Base-by-base conservation (phyloP, 1,140 invertebrate species). In the Trichoplusia ni region DNA sequence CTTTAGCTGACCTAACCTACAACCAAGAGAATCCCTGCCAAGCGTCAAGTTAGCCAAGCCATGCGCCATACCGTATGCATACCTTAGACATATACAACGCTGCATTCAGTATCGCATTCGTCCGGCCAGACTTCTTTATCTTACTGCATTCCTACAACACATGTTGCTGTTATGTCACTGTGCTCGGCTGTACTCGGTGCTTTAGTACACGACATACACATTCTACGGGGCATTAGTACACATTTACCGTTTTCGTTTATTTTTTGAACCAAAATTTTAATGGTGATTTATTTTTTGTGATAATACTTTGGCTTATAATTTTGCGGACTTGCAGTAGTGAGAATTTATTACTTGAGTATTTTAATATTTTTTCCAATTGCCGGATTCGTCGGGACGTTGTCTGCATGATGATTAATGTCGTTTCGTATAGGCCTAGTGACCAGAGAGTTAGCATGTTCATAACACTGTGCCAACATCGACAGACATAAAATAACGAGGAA, bases 31-130 rank as follows among this genome's bases (percentile, higher is more conserved):
- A 33, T 29, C 49, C 49, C 49, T 13, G 29, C 27, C 56, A 60
- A 74, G 66, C 66, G 60, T 44, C 53, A 54, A 42, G 64, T 79
- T 75, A 77, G 68, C 54, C 21, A 76, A 75, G 61, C 70, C 73
- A 71, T 72, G 64, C 68, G n/a, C 54, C 64, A 68, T 64, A 66
- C 58, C 73, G 68, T 67, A 67, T 65, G 82, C 86, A 82, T 89
- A 90, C 88, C 84, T 90, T 86, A 42, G 90, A 91, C 77, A 91
- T 86, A 86, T 85, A 91, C 75, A 90, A 74, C 67, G 90, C 89
- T 64, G 90, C 90, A 80, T 90, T 91, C 84, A 90, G 82, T 77
- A 91, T 87, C 29, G 84, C 77, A 81, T 89, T 90, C 71, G 86
- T 84, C 74, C 73, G 76, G 58, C 77, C 84, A 77, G 79, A 75